Conservation (phyloP, 2,113 vertebrate genomes). For the Serinus canaria region DNA sequence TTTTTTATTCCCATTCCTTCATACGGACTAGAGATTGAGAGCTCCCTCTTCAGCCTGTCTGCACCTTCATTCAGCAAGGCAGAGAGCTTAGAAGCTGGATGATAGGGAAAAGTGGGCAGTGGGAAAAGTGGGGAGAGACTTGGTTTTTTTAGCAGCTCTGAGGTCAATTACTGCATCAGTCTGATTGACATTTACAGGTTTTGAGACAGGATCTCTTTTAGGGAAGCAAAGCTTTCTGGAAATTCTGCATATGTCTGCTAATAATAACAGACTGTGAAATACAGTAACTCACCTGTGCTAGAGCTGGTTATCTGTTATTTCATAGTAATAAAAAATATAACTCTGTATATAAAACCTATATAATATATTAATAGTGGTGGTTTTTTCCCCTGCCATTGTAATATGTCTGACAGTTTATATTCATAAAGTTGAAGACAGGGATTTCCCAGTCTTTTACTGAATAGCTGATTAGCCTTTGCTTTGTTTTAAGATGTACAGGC, state of each 20-base stretch:
- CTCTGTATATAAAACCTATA: background rate
- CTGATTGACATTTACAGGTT: background rate
- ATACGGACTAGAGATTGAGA: background rate
- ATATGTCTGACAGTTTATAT: background rate
- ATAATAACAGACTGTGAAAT: background rate
- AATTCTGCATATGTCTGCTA: background rate
- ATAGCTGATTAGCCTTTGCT: background rate
- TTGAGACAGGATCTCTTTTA: background rate
- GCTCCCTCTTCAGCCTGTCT: constrained; percentile 40
- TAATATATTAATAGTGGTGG: background rate
- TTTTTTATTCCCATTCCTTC: background rate
- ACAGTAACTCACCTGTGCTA: background rate
- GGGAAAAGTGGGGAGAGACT: background rate
- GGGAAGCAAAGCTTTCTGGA: background rate
- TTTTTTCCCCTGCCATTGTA: background rate
- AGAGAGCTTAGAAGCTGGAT: background rate
- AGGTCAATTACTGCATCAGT: background rate
- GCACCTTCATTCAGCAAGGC: background rate
- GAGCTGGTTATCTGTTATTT: background rate
- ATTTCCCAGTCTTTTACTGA: background rate
- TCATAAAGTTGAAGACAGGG: background rate
- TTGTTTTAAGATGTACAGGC: background rate
- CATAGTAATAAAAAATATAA: background rate
- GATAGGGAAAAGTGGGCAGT: background rate
- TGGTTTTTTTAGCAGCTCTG: background rate